These are phyloP conservation scores for Lepus europaeus DNA, from an alignment of 2,113 vertebrate genomes.

Conservation along the genomic window DNA sequence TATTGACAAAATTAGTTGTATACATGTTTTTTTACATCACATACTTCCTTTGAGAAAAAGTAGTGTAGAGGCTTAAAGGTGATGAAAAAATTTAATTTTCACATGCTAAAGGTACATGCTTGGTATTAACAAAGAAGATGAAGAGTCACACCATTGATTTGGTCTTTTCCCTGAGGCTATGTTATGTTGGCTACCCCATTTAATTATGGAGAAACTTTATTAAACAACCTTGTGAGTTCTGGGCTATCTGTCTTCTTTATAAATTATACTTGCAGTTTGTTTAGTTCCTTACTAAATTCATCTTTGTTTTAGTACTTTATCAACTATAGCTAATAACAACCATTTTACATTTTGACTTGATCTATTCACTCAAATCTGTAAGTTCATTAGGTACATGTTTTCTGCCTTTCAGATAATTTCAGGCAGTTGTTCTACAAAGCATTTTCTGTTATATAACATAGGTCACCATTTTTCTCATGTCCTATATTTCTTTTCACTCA, in stretches of 20 bases:
- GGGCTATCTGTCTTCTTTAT: neutral
- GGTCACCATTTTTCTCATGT: conserved; percentile 2
- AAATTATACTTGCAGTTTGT: neutral
- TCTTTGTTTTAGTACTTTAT: conserved; percentile 22
- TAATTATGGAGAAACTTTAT: conserved; percentile 9
- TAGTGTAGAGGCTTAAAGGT: neutral
- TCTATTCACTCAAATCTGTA: neutral
- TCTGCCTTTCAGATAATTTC: conserved; percentile 19
- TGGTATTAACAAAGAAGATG: neutral
- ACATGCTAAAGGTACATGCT: neutral
- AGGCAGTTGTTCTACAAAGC: neutral
- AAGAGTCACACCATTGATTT: conserved; percentile 4
- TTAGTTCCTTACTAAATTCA: neutral
- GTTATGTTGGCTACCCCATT: neutral
- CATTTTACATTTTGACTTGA: conserved; percentile 4
- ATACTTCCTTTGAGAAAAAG: conserved; percentile 43
- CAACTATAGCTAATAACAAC: neutral
- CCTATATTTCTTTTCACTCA: neutral
- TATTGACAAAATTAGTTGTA: neutral
- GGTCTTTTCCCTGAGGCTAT: neutral
- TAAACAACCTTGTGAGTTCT: neutral
- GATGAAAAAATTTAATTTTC: neutral
- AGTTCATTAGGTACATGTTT: conserved; percentile 1
- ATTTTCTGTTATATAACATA: neutral
- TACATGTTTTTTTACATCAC: conserved; percentile 16